Evolutionary conservation across 2,797 vertebrate genomes (phyloP).

Genomic region (Coilia nasus): DNA sequence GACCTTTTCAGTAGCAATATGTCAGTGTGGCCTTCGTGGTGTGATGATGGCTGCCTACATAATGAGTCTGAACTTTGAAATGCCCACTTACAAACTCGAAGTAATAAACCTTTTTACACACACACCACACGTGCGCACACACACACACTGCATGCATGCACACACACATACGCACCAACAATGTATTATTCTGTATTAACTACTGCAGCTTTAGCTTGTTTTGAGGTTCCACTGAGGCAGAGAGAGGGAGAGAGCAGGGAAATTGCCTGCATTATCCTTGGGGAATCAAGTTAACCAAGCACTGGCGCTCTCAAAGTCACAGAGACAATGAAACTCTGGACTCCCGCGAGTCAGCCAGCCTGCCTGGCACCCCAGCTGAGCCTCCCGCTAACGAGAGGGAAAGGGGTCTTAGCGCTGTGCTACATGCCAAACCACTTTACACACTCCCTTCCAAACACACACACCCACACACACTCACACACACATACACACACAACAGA

Average conservation of each 20-base stretch:
- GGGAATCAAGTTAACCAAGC: conserved; percentile 33
- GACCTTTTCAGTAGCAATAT: conserved; percentile 28
- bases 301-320: conserved; percentile 21
- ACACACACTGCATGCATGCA: not conserved
- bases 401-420: not conserved
- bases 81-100: not conserved
- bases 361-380: conserved; percentile 6
- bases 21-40: conserved; percentile 30
- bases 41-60: not conserved
- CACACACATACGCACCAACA: not conserved
- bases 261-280: conserved; percentile 8
- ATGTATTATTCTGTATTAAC: not conserved
- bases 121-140: not conserved
- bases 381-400: conserved; percentile 7
- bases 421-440: not conserved
- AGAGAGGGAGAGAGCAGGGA: not conserved
- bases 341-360: not conserved
- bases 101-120: not conserved
- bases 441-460: too few species aligned
- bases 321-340: not conserved
- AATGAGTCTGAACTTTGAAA: conserved; percentile 13
- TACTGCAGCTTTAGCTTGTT: not conserved
- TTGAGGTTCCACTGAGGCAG: not conserved
- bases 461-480: too few species aligned
- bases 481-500: too few species aligned